These are phyloP conservation scores for Eleginops maclovinus DNA, from an alignment of 2,113 vertebrate genomes.

Conservation along the genomic window DNA sequence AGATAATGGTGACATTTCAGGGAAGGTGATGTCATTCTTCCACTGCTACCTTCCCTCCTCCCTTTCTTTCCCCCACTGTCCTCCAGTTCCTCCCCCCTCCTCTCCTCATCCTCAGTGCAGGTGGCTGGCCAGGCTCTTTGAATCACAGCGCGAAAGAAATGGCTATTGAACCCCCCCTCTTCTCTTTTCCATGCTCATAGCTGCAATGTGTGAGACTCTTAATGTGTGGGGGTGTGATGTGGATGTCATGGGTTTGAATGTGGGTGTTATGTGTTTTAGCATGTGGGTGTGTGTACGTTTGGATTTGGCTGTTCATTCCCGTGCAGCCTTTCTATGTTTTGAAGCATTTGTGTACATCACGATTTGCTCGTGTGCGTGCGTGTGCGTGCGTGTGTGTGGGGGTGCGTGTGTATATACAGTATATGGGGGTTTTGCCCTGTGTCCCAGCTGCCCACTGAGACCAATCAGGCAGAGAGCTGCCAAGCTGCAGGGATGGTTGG, in stretches of 20 bases:
- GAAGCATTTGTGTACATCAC: constrained; percentile 16
- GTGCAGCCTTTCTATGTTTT: constrained; percentile 2
- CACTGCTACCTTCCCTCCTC: constrained; percentile 60
- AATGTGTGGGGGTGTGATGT: constrained; percentile 67
- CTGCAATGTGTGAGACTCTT: constrained; percentile 59
- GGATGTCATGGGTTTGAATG: constrained; percentile 51
- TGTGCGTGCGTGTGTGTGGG: constrained; percentile 10
- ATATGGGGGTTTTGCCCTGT: constrained; percentile 63
- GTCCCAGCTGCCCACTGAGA: constrained; percentile 69
- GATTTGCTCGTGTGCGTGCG: constrained; percentile 2
- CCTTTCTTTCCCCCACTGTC: constrained; percentile 1
- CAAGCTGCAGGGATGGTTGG: constrained; percentile 68
- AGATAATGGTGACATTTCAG: constrained; percentile 85
- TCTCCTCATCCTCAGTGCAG: constrained; percentile 65
- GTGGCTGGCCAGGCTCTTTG: constrained; percentile 72
- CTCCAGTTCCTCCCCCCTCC: neutral
- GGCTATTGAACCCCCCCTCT: constrained; percentile 62
- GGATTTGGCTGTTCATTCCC: neutral
- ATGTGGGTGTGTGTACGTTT: constrained; percentile 23
- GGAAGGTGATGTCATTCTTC: constrained; percentile 83
- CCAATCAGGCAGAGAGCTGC: constrained; percentile 71
- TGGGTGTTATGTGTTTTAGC: constrained; percentile 58
- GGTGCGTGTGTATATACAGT: constrained; percentile 40
- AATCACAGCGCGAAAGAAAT: constrained; percentile 63
- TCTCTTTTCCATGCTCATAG: constrained; percentile 26